Base-by-base conservation (phyloP, 1,140 invertebrate genomes). In the Aphidius gifuensis region DNA sequence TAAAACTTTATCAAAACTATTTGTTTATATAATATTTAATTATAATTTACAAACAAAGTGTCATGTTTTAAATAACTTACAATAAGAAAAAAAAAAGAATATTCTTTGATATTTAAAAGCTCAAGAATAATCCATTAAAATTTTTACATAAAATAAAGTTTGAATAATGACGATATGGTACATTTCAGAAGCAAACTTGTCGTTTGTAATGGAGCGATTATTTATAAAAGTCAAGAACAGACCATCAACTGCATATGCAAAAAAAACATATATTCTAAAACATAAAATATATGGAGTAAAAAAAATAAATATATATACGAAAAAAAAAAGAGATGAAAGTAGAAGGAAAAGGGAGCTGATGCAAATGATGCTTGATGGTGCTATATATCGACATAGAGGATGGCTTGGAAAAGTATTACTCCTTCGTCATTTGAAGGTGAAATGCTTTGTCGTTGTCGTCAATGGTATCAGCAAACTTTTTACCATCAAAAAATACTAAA, bases 371-470 rank as follows among this genome's bases (percentile, higher is more conserved):
- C 43, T 55, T 65, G 50, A 43, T 42, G 54, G 45, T 51, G 46
- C 32, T 44, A 64, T 64, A 58, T 51, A 56, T 53, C 40, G 47
- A 64, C 56, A 64, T 45, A 47, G 46, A 54, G 48, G 53, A 42
- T 40, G 11, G 23, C 51, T 44, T 48, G 32, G 16, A 23, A 44
- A 58, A 45, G 47, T 46, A 23, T 6, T 49, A 39, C 48, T 61
- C 60, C 55, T 65, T 65, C 60, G 60, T 65, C 64, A 61, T 65
- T 65, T 61, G 49, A 49, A 48, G 47, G 51, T 44, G 59, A 46
- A 32, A 43, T 60, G 48, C 49, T 56, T 61, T 47, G 54, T 51
- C 54, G 63, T 49, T 32, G 58, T 49, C 44, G 38, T 16, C 21
- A 11, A 11, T 23, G 58, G 16, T 60, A 60, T 60, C 58, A 47